phyloP scores from a whole-genome alignment of 2,113 vertebrate species.

The Gobiocypris rarus region DNA sequence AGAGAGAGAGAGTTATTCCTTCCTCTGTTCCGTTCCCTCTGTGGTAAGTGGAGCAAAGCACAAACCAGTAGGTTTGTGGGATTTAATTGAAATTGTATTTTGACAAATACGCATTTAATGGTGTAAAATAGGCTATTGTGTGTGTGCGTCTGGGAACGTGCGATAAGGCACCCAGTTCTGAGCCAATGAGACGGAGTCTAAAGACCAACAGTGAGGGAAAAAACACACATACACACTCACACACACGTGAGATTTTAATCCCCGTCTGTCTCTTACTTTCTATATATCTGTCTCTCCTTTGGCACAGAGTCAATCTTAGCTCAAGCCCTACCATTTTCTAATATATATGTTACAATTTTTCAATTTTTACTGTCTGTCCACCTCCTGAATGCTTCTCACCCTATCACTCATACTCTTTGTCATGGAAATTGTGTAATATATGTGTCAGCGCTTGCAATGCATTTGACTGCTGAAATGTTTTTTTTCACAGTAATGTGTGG shows the following conservation, averaged over 20 bases:
- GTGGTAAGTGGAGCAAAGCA: constrained; percentile 58
- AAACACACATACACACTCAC: constrained; percentile 29
- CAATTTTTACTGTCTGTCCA: constrained; percentile 52
- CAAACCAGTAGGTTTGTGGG: constrained; percentile 61
- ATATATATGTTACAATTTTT: constrained; percentile 43
- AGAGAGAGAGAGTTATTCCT: constrained; percentile 37
- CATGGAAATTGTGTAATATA: constrained; percentile 53
- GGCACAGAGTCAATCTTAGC: constrained; percentile 43
- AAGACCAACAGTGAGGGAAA: constrained; percentile 62
- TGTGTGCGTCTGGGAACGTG: constrained; percentile 72
- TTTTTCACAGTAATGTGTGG: constrained; percentile 21
- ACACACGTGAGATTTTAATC: constrained; percentile 44
- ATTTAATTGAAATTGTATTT: constrained; percentile 82
- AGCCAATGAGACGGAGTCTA: constrained; percentile 68
- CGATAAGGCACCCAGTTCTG: constrained; percentile 77
- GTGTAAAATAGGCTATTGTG: constrained; percentile 80
- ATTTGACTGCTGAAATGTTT: constrained; percentile 25
- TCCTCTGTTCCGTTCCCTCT: constrained; percentile 55
- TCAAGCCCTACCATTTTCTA: constrained; percentile 60
- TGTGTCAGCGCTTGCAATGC: constrained; percentile 48
- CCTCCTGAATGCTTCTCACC: constrained; percentile 50
- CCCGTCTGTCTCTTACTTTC: constrained; percentile 32
- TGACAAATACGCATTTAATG: constrained; percentile 82
- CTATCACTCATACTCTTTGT: constrained; percentile 39
- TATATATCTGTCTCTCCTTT: constrained; percentile 42